Conservation (phyloP, 2,888 invertebrate species). For the Drosophila leonis region DNA sequence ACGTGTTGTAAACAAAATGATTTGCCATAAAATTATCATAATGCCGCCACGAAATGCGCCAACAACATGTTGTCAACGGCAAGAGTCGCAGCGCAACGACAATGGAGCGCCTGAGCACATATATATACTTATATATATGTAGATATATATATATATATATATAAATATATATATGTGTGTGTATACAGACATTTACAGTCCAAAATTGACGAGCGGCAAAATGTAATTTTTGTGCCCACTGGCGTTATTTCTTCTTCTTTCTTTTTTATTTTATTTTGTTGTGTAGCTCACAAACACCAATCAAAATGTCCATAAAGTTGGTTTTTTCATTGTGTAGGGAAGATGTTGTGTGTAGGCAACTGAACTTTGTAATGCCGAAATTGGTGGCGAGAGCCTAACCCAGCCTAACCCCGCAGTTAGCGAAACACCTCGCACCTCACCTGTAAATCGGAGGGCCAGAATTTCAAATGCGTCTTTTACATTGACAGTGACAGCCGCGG, state of each 20-base stretch:
- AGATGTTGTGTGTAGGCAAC: slow-evolving; percentile 65
- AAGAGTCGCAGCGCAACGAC: slow-evolving; percentile 27
- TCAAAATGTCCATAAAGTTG: slow-evolving; percentile 72
- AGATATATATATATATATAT: slow-evolving; percentile 2
- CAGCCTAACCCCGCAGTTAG: neutral
- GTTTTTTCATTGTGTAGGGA: slow-evolving; percentile 22
- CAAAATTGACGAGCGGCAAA: slow-evolving; percentile 63
- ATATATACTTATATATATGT: slow-evolving; percentile 10
- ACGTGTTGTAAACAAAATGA: slow-evolving; percentile 80
- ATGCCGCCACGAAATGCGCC: slow-evolving; percentile 78
- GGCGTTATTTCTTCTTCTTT: slow-evolving; percentile 32
- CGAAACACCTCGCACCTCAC: neutral
- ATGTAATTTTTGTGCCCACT: slow-evolving; percentile 61
- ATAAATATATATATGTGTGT: neutral
- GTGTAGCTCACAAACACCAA: slow-evolving; percentile 60
- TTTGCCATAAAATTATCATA: slow-evolving; percentile 82
- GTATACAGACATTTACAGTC: slow-evolving; percentile 17
- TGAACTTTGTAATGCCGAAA: slow-evolving; percentile 55
- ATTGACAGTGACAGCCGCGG: slow-evolving; percentile 9
- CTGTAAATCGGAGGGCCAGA: neutral
- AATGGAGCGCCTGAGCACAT: slow-evolving; percentile 23
- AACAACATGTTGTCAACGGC: slow-evolving; percentile 82
- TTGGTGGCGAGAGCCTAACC: slow-evolving; percentile 19
- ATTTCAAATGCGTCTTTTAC: slow-evolving; percentile 3
- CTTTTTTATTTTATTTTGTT: slow-evolving; percentile 12